phyloP scores from a whole-genome alignment of 2,797 vertebrate genomes.

The Avahi laniger region DNA sequence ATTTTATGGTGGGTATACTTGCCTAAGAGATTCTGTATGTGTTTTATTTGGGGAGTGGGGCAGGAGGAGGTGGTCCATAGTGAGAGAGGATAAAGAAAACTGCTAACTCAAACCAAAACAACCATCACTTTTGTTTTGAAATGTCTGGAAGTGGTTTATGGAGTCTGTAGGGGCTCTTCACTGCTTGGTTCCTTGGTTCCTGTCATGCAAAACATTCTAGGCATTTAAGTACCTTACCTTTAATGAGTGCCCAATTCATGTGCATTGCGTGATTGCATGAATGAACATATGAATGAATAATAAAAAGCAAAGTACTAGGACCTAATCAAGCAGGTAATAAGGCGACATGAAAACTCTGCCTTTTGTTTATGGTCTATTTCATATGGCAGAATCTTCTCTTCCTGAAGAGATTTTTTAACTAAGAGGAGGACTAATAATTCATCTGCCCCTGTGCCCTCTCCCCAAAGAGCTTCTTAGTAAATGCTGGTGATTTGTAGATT shows the following conservation, averaged over 20 bases:
- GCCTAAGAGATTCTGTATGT: not conserved
- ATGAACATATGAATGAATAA: constrained; percentile 37
- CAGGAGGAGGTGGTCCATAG: not conserved
- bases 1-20: not conserved
- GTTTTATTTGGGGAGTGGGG: not conserved
- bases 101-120: not conserved
- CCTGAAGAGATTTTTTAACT: not conserved
- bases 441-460: not conserved
- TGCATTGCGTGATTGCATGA: constrained; percentile 46
- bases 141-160: constrained; percentile 11
- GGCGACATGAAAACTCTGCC: constrained; percentile 1
- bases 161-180: not conserved
- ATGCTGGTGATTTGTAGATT: not conserved
- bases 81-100: not conserved
- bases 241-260: not conserved
- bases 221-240: constrained; percentile 7
- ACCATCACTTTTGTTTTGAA: constrained; percentile 25
- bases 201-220: constrained; percentile 37
- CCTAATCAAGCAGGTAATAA: constrained; percentile 58
- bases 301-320: constrained; percentile 36
- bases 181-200: not conserved
- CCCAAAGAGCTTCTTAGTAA: not conserved
- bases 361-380: constrained; percentile 52
- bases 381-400: not conserved
- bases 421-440: not conserved